These are phyloP conservation scores for Drosophila jambulina DNA, from an alignment of 1,140 invertebrate species.

Conservation along the genomic window DNA sequence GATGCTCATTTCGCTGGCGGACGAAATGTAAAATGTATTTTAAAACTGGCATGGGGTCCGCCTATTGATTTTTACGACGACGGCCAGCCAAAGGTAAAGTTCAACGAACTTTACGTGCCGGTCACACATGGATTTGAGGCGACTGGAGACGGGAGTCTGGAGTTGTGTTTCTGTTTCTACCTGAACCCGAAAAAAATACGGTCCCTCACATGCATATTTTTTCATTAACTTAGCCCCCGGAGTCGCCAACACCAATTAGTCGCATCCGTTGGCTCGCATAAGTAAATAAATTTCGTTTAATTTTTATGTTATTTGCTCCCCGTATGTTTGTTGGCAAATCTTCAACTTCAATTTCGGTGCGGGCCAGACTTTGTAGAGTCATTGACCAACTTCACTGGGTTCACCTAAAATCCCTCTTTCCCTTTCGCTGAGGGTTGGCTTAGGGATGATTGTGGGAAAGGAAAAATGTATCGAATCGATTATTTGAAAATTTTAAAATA, in stretches of 20 bases:
- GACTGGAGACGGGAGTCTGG: conserved; percentile 1
- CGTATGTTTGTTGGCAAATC: conserved; percentile 49
- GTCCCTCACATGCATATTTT: conserved; percentile 50
- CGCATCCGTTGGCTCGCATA: conserved; percentile 55
- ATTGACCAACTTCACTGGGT: conserved; percentile 55
- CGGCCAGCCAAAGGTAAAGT: conserved; percentile 70
- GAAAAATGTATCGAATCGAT: not conserved
- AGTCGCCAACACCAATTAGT: conserved; percentile 78
- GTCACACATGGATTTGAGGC: conserved; percentile 20
- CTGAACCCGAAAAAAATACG: conserved; percentile 21
- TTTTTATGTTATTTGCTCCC: conserved; percentile 44
- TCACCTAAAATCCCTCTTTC: conserved; percentile 6
- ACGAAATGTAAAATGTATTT: conserved; percentile 67
- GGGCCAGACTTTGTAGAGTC: conserved; percentile 55
- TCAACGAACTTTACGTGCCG: conserved; percentile 56
- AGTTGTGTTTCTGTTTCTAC: conserved; percentile 27
- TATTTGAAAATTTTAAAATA: not conserved
- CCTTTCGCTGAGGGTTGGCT: not conserved
- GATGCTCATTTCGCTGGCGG: conserved; percentile 70
- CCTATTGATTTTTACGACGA: conserved; percentile 81
- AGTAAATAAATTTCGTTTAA: conserved; percentile 59
- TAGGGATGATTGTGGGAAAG: not conserved
- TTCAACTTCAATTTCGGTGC: conserved; percentile 36
- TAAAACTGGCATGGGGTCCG: conserved; percentile 59
- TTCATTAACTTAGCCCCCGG: conserved; percentile 69